These are phyloP conservation scores for Sericinus montela DNA, from an alignment of 2,888 invertebrate genomes.

Conservation along the genomic window DNA sequence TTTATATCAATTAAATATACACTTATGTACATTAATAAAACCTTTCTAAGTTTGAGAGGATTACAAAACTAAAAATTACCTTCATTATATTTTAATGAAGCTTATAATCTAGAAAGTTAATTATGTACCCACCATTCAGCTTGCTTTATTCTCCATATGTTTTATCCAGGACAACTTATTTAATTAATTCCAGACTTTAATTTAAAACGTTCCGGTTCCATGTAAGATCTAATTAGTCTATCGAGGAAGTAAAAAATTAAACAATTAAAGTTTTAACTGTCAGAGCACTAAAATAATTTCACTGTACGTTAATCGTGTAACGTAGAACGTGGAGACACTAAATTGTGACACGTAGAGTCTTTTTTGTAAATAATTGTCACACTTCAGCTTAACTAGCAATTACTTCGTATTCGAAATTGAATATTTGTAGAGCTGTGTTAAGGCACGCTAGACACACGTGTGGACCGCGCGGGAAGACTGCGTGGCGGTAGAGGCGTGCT, in stretches of 20 bases:
- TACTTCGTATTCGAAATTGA: slow-evolving; percentile 37
- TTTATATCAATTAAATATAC: too few relatives aligned
- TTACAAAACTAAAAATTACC: neutral
- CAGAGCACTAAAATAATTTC: slow-evolving; percentile 55
- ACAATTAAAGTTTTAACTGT: slow-evolving; percentile 65
- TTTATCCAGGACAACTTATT: slow-evolving; percentile 46
- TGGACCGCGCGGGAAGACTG: slow-evolving; percentile 77
- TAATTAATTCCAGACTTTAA: slow-evolving; percentile 62
- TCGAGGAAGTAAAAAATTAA: slow-evolving; percentile 65
- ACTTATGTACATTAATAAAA: too few relatives aligned
- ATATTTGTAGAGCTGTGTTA: slow-evolving; percentile 24
- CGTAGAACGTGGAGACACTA: slow-evolving; percentile 38
- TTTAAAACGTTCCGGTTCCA: slow-evolving; percentile 64
- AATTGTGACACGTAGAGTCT: slow-evolving; percentile 36
- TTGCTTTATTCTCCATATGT: slow-evolving; percentile 52
- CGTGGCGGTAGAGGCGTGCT: slow-evolving; percentile 67
- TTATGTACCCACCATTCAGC: slow-evolving; percentile 62
- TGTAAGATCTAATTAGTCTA: slow-evolving; percentile 68
- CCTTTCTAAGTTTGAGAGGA: too few relatives aligned
- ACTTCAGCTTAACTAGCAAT: slow-evolving; percentile 37
- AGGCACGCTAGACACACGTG: slow-evolving; percentile 71
- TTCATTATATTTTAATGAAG: neutral
- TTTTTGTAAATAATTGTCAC: slow-evolving; percentile 36
- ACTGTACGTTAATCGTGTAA: slow-evolving; percentile 37
- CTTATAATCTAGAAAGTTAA: slow-evolving; percentile 25